These are phyloP conservation scores for Epicauta chinensis DNA, from an alignment of 1,140 invertebrate species.

Conservation along the genomic window DNA sequence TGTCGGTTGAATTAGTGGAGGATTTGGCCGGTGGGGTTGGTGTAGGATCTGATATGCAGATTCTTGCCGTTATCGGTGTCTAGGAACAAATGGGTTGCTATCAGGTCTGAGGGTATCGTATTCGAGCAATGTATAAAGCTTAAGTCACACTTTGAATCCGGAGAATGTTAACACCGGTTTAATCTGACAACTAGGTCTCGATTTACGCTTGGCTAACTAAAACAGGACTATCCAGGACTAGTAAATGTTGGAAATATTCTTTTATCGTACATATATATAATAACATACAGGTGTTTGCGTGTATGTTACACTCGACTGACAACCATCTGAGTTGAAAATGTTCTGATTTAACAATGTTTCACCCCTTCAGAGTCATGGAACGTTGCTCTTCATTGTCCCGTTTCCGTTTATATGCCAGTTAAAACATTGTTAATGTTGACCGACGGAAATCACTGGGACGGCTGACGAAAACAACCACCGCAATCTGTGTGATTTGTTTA, in stretches of 20 bases:
- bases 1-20: conserved; percentile 10
- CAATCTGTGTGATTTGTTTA: conserved; percentile 14
- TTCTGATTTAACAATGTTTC: conserved; percentile 14
- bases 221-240: conserved; percentile 6
- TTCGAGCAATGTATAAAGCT: conserved; percentile 22
- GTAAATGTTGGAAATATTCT: too few relatives aligned
- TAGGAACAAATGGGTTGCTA: conserved; percentile 23
- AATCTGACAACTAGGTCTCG: conserved; percentile 3
- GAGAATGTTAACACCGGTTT: conserved; percentile 20
- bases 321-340: conserved; percentile 13
- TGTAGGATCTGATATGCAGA: conserved; percentile 23
- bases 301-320: conserved; percentile 10
- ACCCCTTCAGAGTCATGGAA: conserved; percentile 14
- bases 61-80: conserved; percentile 22
- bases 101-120: conserved; percentile 19
- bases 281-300: conserved; percentile 10
- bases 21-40: conserved; percentile 13
- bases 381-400: conserved; percentile 18
- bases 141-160: conserved; percentile 20
- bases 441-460: conserved; percentile 20
- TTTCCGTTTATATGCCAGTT: conserved; percentile 23
- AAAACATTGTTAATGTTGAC: conserved; percentile 24
- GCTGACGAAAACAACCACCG: conserved; percentile 19
- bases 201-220: conserved; percentile 8
- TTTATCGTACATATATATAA: too few relatives aligned